Evolutionary conservation across 2,888 invertebrate genomes (phyloP), one percentile per base, ranked within the genome.

Genomic region (Hylaea fasciaria): DNA sequence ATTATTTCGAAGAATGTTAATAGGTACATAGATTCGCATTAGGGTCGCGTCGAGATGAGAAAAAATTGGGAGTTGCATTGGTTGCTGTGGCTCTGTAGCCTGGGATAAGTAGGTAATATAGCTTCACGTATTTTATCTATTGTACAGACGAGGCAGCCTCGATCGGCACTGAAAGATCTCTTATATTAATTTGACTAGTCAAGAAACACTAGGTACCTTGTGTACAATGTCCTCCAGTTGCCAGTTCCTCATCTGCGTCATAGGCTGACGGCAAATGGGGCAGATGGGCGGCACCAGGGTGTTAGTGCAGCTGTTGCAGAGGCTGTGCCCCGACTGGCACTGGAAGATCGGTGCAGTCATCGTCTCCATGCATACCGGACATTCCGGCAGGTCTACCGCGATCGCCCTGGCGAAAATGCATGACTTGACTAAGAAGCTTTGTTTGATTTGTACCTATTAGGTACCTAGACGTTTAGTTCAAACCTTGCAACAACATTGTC

Each of bases 181-280:
- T n/a, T n/a, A n/a, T n/a, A n/a, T n/a, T n/a, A n/a, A n/a, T n/a
- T n/a, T n/a, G n/a, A 32, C 32, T 7, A 32, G 32, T 10, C 32
- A 9, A 11, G 35, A 5, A 8, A 11, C 9, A 35, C 9, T 35
- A n/a, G n/a, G n/a, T n/a, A 37, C 37, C 12, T 37, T 37, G n/a
- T 37, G 37, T 10, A 37, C 78, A 28, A 91, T 76, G 10, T 89
- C 88, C 70, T 91, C 91, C 0, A 92, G 79, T 52, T 84, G 81
- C 83, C 86, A 86, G 71, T 90, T 92, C 67, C 91, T 80, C 83
- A 89, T 90, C 74, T 90, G 87, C 3, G 90, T 91, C 83, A 92
- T 89, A 0, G 78, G 59, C 68, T 88, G 83, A 12, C 91, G 86
- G 69, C 91, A 92, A 35, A 90, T 82, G 2, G 91, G 91, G 61